These are phyloP conservation scores for Arizona elegans DNA, from an alignment of 2,113 vertebrate species.

Conservation along the genomic window DNA sequence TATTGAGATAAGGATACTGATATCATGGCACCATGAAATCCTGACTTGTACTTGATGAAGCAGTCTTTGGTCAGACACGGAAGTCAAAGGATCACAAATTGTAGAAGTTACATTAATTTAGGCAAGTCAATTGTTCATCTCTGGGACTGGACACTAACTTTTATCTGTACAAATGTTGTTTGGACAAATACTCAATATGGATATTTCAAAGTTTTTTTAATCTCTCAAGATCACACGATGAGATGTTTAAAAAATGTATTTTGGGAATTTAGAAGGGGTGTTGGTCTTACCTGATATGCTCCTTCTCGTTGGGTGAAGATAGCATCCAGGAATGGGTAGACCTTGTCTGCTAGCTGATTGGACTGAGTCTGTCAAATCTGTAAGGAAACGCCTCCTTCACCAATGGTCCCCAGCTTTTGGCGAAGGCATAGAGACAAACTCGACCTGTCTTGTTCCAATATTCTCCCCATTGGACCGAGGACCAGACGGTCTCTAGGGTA, in stretches of 20 bases:
- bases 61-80: background rate
- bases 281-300: no score
- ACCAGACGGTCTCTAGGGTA: no score
- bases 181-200: background rate
- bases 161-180: background rate
- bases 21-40: background rate
- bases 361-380: no score
- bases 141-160: background rate
- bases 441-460: no score
- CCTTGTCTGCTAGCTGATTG: no score
- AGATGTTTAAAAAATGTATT: background rate
- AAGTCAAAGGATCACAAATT: background rate
- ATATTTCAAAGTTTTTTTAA: background rate
- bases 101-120: background rate
- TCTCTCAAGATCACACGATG: background rate
- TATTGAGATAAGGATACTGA: background rate
- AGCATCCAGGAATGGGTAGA: no score
- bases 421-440: no score
- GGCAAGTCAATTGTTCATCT: background rate
- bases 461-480: no score
- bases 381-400: no score
- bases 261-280: background rate
- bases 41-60: background rate
- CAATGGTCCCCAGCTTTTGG: no score
- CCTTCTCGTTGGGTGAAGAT: no score